phyloP scores from a whole-genome alignment of 2,888 invertebrate genomes.

The Cyrtodaria siliqua region DNA sequence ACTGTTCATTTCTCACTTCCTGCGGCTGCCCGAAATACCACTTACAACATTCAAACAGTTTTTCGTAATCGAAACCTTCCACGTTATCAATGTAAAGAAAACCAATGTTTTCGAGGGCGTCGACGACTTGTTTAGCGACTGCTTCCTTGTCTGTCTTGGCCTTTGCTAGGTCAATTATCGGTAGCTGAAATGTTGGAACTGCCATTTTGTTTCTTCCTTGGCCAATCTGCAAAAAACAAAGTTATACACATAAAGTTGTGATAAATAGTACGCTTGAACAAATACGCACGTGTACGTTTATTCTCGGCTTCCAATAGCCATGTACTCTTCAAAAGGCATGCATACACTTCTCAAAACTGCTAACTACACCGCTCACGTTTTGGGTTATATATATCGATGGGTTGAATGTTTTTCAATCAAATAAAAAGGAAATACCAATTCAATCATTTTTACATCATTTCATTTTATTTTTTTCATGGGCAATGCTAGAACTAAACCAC shows the following conservation, averaged over 20 bases:
- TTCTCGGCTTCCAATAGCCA: no score
- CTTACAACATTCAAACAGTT: constrained; percentile 57
- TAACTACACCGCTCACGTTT: no score
- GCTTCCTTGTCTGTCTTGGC: constrained; percentile 55
- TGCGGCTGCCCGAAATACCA: constrained; percentile 69
- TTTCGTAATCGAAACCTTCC: constrained; percentile 64
- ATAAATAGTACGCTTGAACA: background rate
- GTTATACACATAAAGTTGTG: background rate
- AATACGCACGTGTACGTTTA: background rate
- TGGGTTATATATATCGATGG: no score
- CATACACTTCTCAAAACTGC: no score
- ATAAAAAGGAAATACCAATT: no score
- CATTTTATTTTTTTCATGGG: no score
- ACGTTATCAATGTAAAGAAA: constrained; percentile 73
- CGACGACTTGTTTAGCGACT: constrained; percentile 63
- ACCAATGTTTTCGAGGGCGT: constrained; percentile 71
- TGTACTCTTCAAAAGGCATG: no score
- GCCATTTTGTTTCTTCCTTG: background rate
- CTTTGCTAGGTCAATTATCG: constrained; percentile 68
- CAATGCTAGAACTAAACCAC: no score
- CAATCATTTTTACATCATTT: no score
- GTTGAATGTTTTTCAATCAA: no score
- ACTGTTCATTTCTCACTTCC: constrained; percentile 56
- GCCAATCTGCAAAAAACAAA: background rate
- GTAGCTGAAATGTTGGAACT: constrained; percentile 41